Evolutionary conservation across 2,797 vertebrate species (phyloP).

Genomic region (Corythornis leucogaster): DNA sequence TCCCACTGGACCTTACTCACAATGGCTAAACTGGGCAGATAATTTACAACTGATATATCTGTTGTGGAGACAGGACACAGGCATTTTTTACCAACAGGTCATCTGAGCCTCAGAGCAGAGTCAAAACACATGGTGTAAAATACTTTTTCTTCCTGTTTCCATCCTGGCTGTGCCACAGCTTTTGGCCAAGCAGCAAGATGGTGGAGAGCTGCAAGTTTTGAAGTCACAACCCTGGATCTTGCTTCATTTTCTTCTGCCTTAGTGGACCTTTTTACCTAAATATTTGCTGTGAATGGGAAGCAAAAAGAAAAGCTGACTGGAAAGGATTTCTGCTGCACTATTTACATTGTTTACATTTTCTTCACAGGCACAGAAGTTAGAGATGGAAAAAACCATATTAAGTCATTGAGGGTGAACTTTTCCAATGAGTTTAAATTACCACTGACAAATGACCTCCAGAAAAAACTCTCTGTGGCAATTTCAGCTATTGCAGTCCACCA

Average conservation of each 20-base stretch:
- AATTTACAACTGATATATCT: slow-evolving; percentile 21
- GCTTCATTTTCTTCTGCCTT: not conserved
- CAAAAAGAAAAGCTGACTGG: not conserved
- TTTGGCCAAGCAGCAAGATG: not conserved
- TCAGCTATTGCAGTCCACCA: not conserved
- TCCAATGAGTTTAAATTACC: not conserved
- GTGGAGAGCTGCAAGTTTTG: not conserved
- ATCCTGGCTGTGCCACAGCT: not conserved
- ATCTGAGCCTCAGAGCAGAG: not conserved
- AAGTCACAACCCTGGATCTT: not conserved
- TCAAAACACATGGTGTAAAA: slow-evolving; percentile 37
- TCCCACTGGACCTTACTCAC: not conserved
- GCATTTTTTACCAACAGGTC: slow-evolving; percentile 45
- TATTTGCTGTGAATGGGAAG: slow-evolving; percentile 4
- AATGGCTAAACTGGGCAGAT: slow-evolving; percentile 20
- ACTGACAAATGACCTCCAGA: not conserved
- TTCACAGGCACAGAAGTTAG: not conserved
- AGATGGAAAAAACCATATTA: slow-evolving; percentile 33
- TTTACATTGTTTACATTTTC: slow-evolving; percentile 12
- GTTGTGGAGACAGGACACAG: slow-evolving; percentile 33
- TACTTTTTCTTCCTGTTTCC: not conserved
- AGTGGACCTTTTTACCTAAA: not conserved
- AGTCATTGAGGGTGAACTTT: not conserved
- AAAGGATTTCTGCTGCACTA: not conserved
- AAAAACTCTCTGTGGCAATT: slow-evolving; percentile 11